Conservation (phyloP, 2,113 vertebrate genomes). For the Nothobranchius kuhntae region DNA sequence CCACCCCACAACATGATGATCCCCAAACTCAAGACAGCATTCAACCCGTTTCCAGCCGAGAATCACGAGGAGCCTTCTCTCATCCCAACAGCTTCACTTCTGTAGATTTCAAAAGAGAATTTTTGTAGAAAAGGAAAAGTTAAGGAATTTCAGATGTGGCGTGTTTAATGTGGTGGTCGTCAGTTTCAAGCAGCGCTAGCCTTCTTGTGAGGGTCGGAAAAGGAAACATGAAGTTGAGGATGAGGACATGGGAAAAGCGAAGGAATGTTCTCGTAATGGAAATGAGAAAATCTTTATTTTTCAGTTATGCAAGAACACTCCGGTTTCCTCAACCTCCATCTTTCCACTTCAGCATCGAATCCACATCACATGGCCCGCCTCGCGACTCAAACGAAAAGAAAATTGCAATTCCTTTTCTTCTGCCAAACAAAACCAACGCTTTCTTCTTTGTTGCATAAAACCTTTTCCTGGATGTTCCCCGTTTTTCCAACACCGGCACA, state of each 20-base stretch:
- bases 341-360: conserved; percentile 23
- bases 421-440: conserved; percentile 41
- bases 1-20: too few species aligned
- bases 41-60: too few species aligned
- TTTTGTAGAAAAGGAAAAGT: neutral
- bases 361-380: conserved; percentile 36
- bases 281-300: conserved; percentile 33
- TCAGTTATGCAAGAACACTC: conserved; percentile 50
- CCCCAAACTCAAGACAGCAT: too few species aligned
- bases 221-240: conserved; percentile 6
- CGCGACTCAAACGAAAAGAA: conserved; percentile 30
- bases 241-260: conserved; percentile 15
- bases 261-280: conserved; percentile 36
- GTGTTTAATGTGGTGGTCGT: too few species aligned
- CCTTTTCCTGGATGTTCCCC: conserved; percentile 22
- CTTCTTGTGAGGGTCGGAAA: conserved; percentile 6
- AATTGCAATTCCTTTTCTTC: conserved; percentile 8
- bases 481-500: conserved; percentile 18
- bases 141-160: neutral
- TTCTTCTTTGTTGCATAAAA: conserved; percentile 27
- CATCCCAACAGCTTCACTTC: too few species aligned
- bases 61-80: too few species aligned
- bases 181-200: neutral
- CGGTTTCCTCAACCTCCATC: conserved; percentile 10
- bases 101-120: neutral